A percentile compares a stretch with the other conserved stretches of the same genome.
Evolutionary conservation across 2,888 invertebrate genomes (phyloP).

Genomic region (Erynnis tages): DNA sequence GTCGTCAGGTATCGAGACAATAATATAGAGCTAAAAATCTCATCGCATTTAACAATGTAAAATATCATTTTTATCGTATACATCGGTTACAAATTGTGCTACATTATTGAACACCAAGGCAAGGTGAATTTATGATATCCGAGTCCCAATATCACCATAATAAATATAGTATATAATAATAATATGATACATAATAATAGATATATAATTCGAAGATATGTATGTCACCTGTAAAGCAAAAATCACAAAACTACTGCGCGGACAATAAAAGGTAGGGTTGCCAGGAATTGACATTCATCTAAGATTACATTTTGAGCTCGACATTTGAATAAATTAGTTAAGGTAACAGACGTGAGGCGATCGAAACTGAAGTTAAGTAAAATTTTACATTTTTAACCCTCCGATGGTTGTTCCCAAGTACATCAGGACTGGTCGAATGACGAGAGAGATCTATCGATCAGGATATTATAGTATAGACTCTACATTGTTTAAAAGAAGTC

Average conservation of each 20-base stretch:
- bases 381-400: constrained; percentile 39
- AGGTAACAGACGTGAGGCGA: constrained; percentile 61
- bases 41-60: constrained; percentile 75
- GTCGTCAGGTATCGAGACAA: constrained; percentile 70
- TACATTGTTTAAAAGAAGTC: too few species aligned
- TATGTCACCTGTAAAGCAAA: constrained; percentile 76
- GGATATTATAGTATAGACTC: too few species aligned
- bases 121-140: constrained; percentile 70
- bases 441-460: constrained; percentile 23
- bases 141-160: constrained; percentile 53
- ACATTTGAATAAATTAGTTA: constrained; percentile 49
- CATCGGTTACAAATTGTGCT: constrained; percentile 81
- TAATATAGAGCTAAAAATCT: constrained; percentile 75
- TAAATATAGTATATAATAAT: constrained; percentile 56
- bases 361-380: constrained; percentile 38
- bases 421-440: constrained; percentile 33
- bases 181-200: constrained; percentile 43
- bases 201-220: constrained; percentile 78
- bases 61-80: constrained; percentile 78
- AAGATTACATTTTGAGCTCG: constrained; percentile 70
- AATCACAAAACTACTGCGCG: constrained; percentile 54
- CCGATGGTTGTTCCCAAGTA: constrained; percentile 35
- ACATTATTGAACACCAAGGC: constrained; percentile 78
- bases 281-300: constrained; percentile 68
- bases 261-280: constrained; percentile 43